phyloP scores from a whole-genome alignment of 2,113 vertebrate genomes.

The Austrofundulus limnaeus region DNA sequence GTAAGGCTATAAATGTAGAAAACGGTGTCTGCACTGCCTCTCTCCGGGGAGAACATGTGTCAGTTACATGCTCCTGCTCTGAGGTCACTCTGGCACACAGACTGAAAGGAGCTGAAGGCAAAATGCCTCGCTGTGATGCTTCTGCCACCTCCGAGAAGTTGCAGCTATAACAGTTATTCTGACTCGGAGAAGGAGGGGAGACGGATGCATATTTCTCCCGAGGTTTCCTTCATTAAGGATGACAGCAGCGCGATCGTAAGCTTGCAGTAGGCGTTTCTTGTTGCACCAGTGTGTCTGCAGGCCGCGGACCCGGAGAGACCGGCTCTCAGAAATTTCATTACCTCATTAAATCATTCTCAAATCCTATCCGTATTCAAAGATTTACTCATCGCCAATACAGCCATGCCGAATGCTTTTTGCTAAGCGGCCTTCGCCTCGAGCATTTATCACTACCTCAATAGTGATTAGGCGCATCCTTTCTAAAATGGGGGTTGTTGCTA shows the following conservation, averaged over 20 bases:
- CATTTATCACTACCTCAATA: conserved; percentile 54
- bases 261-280: conserved; percentile 44
- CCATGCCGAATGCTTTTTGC: conserved; percentile 39
- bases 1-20: conserved; percentile 18
- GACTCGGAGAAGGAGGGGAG: conserved; percentile 28
- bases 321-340: conserved; percentile 64
- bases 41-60: conserved; percentile 44
- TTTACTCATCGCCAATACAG: conserved; percentile 43
- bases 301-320: conserved; percentile 50
- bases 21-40: conserved; percentile 21
- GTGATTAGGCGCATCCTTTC: conserved; percentile 56
- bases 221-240: conserved; percentile 60
- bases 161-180: conserved; percentile 52
- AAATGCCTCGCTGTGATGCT: conserved; percentile 46
- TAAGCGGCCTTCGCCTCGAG: conserved; percentile 50
- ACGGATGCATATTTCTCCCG: conserved; percentile 59
- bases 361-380: conserved; percentile 63
- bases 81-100: conserved; percentile 53
- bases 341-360: conserved; percentile 60
- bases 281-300: conserved; percentile 55
- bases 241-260: conserved; percentile 41
- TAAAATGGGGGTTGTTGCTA: conserved; percentile 52
- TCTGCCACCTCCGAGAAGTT: conserved; percentile 47
- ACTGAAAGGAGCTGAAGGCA: conserved; percentile 46
- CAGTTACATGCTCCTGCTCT: conserved; percentile 44